These are phyloP conservation scores for Gymnarchus niloticus DNA, from an alignment of 2,113 vertebrate genomes.

Conservation along the genomic window DNA sequence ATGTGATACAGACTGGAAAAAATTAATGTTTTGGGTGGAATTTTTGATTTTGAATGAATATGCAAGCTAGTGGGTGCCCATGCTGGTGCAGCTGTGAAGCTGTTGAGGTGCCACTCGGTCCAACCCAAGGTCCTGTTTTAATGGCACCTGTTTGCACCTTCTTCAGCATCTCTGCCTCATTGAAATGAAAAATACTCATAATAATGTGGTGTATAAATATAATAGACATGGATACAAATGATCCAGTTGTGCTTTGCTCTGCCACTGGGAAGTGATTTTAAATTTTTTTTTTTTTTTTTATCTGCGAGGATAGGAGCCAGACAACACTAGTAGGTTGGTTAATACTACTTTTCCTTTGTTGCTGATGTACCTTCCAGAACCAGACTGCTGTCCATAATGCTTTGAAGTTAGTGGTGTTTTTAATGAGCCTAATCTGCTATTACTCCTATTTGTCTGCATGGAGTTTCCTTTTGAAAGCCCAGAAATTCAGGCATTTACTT, in stretches of 20 bases:
- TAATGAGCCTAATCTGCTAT: not conserved
- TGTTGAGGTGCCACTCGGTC: not conserved
- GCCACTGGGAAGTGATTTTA: too few species aligned
- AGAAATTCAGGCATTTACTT: not conserved
- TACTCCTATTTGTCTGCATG: not conserved
- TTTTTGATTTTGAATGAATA: not conserved
- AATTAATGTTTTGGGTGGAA: not conserved
- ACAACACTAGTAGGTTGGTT: not conserved
- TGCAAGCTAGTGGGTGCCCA: not conserved
- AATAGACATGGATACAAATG: not conserved
- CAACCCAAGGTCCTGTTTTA: not conserved
- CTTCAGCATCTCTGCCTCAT: not conserved
- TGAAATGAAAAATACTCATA: not conserved
- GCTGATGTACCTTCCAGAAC: not conserved
- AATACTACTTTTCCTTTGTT: not conserved
- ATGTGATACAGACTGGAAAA: too few species aligned
- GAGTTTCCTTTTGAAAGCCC: not conserved
- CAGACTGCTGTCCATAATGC: not conserved
- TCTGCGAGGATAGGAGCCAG: too few species aligned
- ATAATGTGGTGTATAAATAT: not conserved
- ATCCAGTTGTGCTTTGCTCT: too few species aligned
- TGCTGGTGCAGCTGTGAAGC: not conserved
- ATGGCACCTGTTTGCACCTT: not conserved
- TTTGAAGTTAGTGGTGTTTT: not conserved
- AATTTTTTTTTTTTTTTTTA: too few species aligned